A percentile compares a stretch with the other conserved stretches of the same genome.
Evolutionary conservation across 2,797 vertebrate species (phyloP).

Genomic region (Sorex maritimensis): DNA sequence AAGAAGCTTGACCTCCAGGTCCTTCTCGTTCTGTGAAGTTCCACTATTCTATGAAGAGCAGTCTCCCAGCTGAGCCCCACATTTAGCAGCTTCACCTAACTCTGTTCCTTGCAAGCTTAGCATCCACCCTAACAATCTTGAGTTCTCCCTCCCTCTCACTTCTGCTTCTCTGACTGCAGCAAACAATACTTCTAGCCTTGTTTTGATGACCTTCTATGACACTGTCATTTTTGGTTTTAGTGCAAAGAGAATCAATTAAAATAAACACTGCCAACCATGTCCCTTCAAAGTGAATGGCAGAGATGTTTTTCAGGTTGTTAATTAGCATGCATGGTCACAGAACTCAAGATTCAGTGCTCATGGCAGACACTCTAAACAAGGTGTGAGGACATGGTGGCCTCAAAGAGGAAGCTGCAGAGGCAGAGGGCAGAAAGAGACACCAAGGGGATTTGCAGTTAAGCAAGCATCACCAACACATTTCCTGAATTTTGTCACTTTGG

Average conservation of each 20-base stretch:
- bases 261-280: slow-evolving; percentile 5
- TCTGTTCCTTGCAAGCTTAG: neutral
- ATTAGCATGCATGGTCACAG: neutral
- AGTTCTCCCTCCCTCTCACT: rapidly evolving
- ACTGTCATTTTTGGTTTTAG: neutral
- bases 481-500: neutral
- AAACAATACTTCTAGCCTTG: neutral
- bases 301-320: slow-evolving; percentile 9
- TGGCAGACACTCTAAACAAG: slow-evolving; percentile 32
- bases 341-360: neutral
- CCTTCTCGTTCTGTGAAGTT: neutral
- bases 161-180: neutral
- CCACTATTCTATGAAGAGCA: neutral
- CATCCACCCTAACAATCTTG: neutral
- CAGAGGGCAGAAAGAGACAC: neutral
- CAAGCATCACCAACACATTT: neutral
- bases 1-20: neutral
- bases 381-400: neutral
- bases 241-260: slow-evolving; percentile 39
- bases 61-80: neutral
- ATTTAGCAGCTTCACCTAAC: neutral
- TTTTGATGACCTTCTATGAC: slow-evolving; percentile 57
- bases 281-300: slow-evolving; percentile 56
- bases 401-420: neutral
- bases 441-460: neutral